Base-by-base conservation (phyloP, 1,140 invertebrate species). In the Eriosoma lanigerum region DNA sequence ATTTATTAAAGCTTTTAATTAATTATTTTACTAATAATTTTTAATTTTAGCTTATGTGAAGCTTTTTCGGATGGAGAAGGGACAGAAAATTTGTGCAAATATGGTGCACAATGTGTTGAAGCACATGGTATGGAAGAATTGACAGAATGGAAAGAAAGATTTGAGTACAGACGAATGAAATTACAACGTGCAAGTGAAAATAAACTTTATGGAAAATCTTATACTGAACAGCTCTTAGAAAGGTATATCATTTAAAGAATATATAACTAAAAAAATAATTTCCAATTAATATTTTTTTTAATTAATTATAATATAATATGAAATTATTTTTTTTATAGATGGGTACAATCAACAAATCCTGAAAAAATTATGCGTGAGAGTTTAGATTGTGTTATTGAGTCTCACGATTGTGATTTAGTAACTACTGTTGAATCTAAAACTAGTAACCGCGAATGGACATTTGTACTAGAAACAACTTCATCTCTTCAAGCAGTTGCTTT, bases 111-210 rank as follows among this genome's bases (percentile, higher is more conserved):
- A 83, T 93, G 92, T 85, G 89, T 91, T n/a, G 89, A 91, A 84
- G 93, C 93, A 6, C 93, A 94, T 84, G 91, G 91, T 19, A 84
- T 88, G 75, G 90, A 91, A 72, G 93, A 94, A 84, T 85, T 93
- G 12, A 86, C 88, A 15, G 92, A 94, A 87, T 94, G 93, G 93
- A 89, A 90, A 83, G 89, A 92, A 83, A 86, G 92, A 70, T 92
- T 91, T 84, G 89, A 91, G 82, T 91, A 92, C 83, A 85, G 91
- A 46, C 86, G 86, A 66, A 90, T 89, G 88, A 88, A 89, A 82
- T 85, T 92, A 60, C 89, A 92, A 84, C 86, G 89, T 81, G 90
- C 91, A 6, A 88, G 88, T 82, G 91, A 92, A 81, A 90, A 90
- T 84, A 89, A 91, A 83, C 85, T 91, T 13, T 91, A 90, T 84